Evolutionary conservation across 2,797 vertebrate genomes (phyloP).

Genomic region (Rhyacichthys aspro): DNA sequence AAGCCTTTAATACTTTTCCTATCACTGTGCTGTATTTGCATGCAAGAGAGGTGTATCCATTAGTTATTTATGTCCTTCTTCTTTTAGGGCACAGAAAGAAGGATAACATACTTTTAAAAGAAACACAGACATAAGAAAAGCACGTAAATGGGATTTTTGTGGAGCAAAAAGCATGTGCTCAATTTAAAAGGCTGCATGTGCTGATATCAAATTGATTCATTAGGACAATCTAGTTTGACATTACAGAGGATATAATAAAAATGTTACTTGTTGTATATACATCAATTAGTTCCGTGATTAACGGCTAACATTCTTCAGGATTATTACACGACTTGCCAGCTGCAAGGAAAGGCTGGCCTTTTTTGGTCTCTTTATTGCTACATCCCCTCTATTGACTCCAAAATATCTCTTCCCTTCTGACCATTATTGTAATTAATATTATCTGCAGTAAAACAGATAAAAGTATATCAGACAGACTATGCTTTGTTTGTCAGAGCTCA

Average conservation of each 20-base stretch:
- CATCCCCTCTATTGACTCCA: neutral
- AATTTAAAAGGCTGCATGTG: conserved; percentile 26
- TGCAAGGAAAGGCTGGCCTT: neutral
- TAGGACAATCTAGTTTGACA: conserved; percentile 32
- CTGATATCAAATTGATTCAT: conserved; percentile 13
- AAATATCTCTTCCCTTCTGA: neutral
- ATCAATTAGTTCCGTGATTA: neutral
- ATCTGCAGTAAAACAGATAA: neutral
- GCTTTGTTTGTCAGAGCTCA: neutral
- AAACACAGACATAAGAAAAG: conserved; percentile 13
- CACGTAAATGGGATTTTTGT: neutral
- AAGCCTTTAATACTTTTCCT: conserved; percentile 16
- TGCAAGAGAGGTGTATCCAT: conserved; percentile 19
- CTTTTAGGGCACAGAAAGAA: conserved; percentile 7
- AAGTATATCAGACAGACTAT: neutral
- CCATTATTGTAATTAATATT: neutral
- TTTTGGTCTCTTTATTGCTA: neutral
- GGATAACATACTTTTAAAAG: neutral
- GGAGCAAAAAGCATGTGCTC: conserved; percentile 22
- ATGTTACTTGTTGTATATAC: conserved; percentile 1
- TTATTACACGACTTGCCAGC: neutral
- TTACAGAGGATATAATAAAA: neutral
- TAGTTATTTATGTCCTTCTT: conserved; percentile 9
- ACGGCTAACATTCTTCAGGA: neutral
- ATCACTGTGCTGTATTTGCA: conserved; percentile 46